Base-by-base conservation (phyloP, 2,113 vertebrate genomes). In the Cyprinodon brontotheroides region DNA sequence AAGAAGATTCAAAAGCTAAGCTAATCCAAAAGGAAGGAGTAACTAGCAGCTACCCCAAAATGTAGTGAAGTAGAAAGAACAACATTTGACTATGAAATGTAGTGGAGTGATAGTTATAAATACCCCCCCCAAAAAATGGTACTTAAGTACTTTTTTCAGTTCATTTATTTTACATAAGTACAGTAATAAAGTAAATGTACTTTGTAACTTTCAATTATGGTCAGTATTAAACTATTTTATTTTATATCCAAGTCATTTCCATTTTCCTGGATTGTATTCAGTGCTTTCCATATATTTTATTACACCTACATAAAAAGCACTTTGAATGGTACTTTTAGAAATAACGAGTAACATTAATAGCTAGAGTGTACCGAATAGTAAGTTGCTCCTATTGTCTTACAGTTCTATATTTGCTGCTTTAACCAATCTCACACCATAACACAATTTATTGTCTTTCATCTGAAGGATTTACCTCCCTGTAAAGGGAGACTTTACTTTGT, bases 401-500 rank as follows among this genome's bases (percentile, higher is more conserved):
- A 8, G 20, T 29, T 1, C 9, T 22, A 14, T 62, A 48, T 61
- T 67, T 69, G 37, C 41, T 36, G 59, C 39, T 17, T 40, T 57
- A 12, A 67, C 45, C 53, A 43, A 71, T 62, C 63, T 43, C 14
- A 53, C 15, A 67, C 69, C 43, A 68, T 11, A 14, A 4, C 10
- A 2, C 11, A 22, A 37, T 48, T 11, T 40, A 63, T 80, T 72
- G 48, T 70, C 67, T 65, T 12, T 39, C 63, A 47, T 73, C 45
- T 65, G 38, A 36, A 70, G 22, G 79, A 62, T 17, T 66, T 41
- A 68, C 39, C 22, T 75, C 57, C 17, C 43, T 13, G 37, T 70
- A 45, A 61, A 65, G 48, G 39, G 60, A 43, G 39, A 61, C 63
- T 79, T 77, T 61, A 73, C 6, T 65, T 38, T 43, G 75, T 74